Percentiles rank a stretch among this genome's conserved stretches.
phyloP scores from a whole-genome alignment of 2,888 invertebrate species.

The Plusia festucae region DNA sequence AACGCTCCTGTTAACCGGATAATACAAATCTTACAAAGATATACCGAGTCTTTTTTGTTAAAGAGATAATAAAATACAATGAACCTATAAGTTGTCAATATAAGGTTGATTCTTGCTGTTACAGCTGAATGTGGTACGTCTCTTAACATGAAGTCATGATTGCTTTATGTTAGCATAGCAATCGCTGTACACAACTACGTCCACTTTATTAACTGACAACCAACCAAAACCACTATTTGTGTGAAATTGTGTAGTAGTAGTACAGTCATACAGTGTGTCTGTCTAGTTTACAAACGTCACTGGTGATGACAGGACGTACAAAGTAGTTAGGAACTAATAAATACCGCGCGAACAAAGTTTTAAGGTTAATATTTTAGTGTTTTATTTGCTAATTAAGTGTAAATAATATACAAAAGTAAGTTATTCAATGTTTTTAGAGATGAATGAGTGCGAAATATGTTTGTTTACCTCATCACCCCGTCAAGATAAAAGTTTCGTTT shows the following conservation, averaged over 20 bases:
- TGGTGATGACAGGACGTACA: slow-evolving; percentile 28
- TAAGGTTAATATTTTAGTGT: slow-evolving; percentile 1
- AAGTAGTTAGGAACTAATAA: not conserved
- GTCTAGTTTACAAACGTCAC: slow-evolving; percentile 33
- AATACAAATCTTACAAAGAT: not conserved
- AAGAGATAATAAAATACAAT: not conserved
- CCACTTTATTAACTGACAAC: too few species aligned
- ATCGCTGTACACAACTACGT: not conserved
- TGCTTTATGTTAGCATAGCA: not conserved
- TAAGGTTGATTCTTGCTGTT: not conserved
- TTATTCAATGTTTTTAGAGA: slow-evolving; percentile 11
- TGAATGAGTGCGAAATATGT: slow-evolving; percentile 10
- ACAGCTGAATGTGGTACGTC: not conserved
- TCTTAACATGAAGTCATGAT: not conserved
- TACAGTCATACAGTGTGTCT: too few species aligned
- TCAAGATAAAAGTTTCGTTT: slow-evolving; percentile 13
- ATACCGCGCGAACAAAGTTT: not conserved
- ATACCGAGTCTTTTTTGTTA: not conserved
- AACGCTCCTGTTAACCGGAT: not conserved
- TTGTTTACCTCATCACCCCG: slow-evolving; percentile 31
- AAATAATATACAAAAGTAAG: slow-evolving; percentile 25
- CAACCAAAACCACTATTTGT: too few species aligned
- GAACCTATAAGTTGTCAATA: not conserved
- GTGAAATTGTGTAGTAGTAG: too few species aligned
- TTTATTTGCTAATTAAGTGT: not conserved